phyloP scores from a whole-genome alignment of 2,888 invertebrate genomes.

The Leptura quadrifasciata region DNA sequence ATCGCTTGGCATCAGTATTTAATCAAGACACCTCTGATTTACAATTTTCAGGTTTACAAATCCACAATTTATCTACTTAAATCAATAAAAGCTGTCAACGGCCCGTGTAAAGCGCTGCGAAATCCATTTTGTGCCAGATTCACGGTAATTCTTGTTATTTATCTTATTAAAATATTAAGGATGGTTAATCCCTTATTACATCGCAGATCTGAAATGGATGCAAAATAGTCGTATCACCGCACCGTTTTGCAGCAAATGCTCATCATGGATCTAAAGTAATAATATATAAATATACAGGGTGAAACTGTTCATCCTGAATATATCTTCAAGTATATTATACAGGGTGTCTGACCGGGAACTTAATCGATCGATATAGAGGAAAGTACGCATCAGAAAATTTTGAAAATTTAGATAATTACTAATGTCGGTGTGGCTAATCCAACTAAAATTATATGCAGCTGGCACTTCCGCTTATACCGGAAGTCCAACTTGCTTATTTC shows the following conservation, averaged over 20 bases:
- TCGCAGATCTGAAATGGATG: not conserved
- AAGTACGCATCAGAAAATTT: too few relatives aligned
- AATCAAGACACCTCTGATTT: constrained; percentile 23
- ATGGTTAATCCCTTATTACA: not conserved
- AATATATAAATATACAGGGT: too few relatives aligned
- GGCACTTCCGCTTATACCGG: too few relatives aligned
- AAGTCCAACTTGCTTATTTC: too few relatives aligned
- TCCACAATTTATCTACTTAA: constrained; percentile 15
- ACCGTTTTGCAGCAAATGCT: not conserved
- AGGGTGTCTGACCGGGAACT: too few relatives aligned
- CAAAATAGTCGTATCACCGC: too few relatives aligned
- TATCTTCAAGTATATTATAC: too few relatives aligned
- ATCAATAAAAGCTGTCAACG: constrained; percentile 19
- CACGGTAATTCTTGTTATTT: not conserved
- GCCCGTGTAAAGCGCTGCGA: not conserved
- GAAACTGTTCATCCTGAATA: too few relatives aligned
- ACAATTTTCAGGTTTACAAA: constrained; percentile 25
- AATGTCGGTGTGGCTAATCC: too few relatives aligned
- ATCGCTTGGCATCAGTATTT: constrained; percentile 28
- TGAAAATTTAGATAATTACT: too few relatives aligned
- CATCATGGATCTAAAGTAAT: not conserved
- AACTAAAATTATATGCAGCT: too few relatives aligned
- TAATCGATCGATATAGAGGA: too few relatives aligned
- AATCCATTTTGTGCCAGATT: not conserved
- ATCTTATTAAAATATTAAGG: not conserved